phyloP scores from a whole-genome alignment of 2,888 invertebrate genomes.

The Petrolisthes manimaculis region DNA sequence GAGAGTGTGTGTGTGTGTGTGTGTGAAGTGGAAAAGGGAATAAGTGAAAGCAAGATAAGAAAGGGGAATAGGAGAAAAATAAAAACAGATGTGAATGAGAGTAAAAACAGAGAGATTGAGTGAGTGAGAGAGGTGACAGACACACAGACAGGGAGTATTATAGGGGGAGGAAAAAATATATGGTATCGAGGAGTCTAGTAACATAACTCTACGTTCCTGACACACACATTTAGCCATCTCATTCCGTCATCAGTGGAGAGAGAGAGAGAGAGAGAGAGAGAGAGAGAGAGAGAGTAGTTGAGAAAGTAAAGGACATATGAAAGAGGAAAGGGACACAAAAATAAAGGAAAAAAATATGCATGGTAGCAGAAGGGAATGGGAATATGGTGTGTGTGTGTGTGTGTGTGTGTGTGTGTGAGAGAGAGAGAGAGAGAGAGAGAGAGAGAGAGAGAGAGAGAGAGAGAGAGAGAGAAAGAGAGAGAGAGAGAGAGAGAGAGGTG shows the following conservation, averaged over 20 bases:
- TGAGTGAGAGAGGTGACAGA: not conserved
- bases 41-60: not conserved
- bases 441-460: conserved; percentile 13
- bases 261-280: too few species aligned
- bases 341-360: too few species aligned
- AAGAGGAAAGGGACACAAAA: too few species aligned
- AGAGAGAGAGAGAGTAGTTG: too few species aligned
- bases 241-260: too few species aligned
- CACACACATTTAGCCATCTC: not conserved
- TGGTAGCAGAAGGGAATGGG: too few species aligned
- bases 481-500: not conserved
- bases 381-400: too few species aligned
- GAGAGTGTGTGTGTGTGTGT: not conserved
- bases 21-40: not conserved
- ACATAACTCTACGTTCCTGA: not conserved
- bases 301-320: too few species aligned
- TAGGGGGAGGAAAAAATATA: not conserved
- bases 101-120: not conserved
- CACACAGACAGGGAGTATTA: not conserved
- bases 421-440: too few species aligned
- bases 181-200: not conserved
- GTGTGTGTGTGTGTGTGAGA: too few species aligned
- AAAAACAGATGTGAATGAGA: not conserved
- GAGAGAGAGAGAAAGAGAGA: conserved; percentile 9
- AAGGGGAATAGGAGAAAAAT: not conserved